Percentiles rank a stretch among this genome's conserved stretches.
Conservation (phyloP, 2,888 invertebrate species). For the Nasonovia ribisnigri region DNA sequence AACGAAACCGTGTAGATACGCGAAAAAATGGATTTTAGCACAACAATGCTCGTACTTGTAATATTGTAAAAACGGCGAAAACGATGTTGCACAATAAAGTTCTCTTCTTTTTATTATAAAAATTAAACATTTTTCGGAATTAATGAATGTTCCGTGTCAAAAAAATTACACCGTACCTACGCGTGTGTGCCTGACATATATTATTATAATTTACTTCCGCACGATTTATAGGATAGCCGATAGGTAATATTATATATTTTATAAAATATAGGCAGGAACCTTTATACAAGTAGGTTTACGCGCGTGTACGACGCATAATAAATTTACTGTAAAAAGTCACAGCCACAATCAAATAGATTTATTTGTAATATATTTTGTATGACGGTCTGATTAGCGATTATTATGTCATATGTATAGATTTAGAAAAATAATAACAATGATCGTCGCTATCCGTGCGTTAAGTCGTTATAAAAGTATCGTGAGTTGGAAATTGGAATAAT, state of each 20-base stretch:
- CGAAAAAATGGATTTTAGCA: neutral
- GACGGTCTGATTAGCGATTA: neutral
- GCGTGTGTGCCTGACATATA: neutral
- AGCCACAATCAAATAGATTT: neutral
- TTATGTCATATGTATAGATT: neutral
- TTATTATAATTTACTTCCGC: neutral
- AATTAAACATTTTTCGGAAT: neutral
- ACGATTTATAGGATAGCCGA: neutral
- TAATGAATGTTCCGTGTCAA: neutral
- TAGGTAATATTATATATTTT: neutral
- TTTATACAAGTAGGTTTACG: neutral
- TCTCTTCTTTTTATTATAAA: neutral
- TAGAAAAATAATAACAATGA: neutral
- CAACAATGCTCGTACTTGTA: neutral
- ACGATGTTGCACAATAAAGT: neutral
- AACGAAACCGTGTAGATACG: neutral
- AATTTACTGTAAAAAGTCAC: neutral
- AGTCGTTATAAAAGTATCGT: neutral
- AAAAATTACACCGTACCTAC: neutral
- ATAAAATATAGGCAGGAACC: no score
- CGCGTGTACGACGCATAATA: neutral
- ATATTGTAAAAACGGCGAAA: neutral
- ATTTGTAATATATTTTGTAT: neutral
- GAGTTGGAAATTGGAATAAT: neutral
- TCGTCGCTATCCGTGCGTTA: neutral